phyloP scores from a whole-genome alignment of 2,888 invertebrate species.

The Celastrina argiolus region DNA sequence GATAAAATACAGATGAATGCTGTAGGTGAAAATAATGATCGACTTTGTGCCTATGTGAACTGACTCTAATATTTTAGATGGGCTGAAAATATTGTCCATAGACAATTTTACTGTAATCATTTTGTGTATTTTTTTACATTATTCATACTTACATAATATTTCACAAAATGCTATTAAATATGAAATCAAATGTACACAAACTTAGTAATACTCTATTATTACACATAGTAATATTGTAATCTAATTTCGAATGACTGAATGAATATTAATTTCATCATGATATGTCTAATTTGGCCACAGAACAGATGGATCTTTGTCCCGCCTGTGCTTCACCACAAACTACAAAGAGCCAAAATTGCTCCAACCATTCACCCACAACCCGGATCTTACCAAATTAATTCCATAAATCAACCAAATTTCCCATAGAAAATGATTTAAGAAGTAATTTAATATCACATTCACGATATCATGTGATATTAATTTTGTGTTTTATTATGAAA shows the following conservation, averaged over 20 bases:
- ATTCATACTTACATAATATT: too few species aligned
- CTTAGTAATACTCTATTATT: too few species aligned
- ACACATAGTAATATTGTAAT: neutral
- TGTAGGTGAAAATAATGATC: too few species aligned
- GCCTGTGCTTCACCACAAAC: constrained; percentile 41
- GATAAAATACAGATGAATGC: too few species aligned
- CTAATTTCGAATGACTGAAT: neutral
- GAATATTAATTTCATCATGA: neutral
- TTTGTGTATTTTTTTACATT: too few species aligned
- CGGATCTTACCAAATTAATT: constrained; percentile 68
- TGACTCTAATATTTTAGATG: too few species aligned
- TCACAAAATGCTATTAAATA: too few species aligned
- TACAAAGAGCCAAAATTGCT: constrained; percentile 68
- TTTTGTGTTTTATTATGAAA: too few species aligned
- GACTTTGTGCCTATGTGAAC: too few species aligned
- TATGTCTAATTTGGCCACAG: neutral
- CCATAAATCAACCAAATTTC: constrained; percentile 61
- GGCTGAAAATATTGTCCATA: too few species aligned
- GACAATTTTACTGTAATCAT: too few species aligned
- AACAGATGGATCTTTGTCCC: constrained; percentile 48
- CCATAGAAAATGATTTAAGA: constrained; percentile 51
- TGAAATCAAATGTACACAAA: too few species aligned
- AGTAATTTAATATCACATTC: constrained; percentile 22
- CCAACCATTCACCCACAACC: constrained; percentile 62
- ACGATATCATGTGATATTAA: constrained; percentile 8